Conservation (phyloP, 2,113 vertebrate genomes). For the Meleagris gallopavo region DNA sequence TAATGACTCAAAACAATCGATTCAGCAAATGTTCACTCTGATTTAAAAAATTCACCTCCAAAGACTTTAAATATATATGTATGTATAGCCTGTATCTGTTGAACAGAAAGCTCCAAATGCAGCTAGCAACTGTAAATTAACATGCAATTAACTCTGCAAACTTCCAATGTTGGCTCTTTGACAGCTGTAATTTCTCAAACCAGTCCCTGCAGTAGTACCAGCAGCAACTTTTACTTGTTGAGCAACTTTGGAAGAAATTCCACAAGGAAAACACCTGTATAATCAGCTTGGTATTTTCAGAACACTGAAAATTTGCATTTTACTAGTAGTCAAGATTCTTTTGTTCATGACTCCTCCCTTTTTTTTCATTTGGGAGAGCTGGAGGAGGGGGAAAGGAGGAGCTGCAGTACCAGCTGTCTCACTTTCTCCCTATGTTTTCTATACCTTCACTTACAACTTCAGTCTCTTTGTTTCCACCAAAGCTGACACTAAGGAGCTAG, state of each 20-base stretch:
- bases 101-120: neutral
- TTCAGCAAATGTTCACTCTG: neutral
- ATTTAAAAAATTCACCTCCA: neutral
- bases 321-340: neutral
- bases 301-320: neutral
- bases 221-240: neutral
- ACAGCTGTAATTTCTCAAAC: neutral
- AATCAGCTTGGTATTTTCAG: neutral
- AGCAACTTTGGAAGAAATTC: neutral
- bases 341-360: neutral
- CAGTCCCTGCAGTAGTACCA: neutral
- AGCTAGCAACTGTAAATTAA: neutral
- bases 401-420: neutral
- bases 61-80: neutral
- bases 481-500: neutral
- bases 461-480: neutral
- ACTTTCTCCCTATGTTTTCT: neutral
- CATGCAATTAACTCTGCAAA: neutral
- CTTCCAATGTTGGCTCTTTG: neutral
- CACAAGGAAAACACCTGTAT: neutral
- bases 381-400: no score
- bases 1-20: neutral
- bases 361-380: neutral
- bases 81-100: neutral
- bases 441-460: neutral